Evolutionary conservation across 1,140 invertebrate species (phyloP).

Genomic region (Sminthurinus signatus): DNA sequence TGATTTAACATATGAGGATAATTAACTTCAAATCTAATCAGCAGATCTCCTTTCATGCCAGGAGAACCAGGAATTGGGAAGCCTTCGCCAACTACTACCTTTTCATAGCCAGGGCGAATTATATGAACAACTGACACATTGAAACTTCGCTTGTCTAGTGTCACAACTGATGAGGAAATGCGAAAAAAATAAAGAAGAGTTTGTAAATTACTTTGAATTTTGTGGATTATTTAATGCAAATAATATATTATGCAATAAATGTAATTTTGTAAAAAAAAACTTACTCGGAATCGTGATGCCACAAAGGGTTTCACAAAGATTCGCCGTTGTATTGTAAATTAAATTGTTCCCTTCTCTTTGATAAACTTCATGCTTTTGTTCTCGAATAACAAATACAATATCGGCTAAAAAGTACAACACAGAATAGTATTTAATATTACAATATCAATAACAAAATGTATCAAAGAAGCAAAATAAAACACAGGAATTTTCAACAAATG

Average conservation of each 20-base stretch:
- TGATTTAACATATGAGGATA: constrained; percentile 53
- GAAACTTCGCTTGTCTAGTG: constrained; percentile 60
- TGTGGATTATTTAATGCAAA: no score
- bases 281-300: constrained; percentile 57
- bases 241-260: no score
- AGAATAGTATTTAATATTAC: no score
- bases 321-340: constrained; percentile 53
- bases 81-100: constrained; percentile 56
- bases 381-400: constrained; percentile 75
- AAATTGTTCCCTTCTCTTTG: constrained; percentile 65
- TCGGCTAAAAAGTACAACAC: constrained; percentile 59
- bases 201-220: no score
- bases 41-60: constrained; percentile 50
- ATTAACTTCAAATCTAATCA: constrained; percentile 52
- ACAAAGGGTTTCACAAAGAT: constrained; percentile 58
- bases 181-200: no score
- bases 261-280: no score
- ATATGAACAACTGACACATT: constrained; percentile 63
- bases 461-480: no score
- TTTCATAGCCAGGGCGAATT: constrained; percentile 56
- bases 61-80: constrained; percentile 53
- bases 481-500: no score
- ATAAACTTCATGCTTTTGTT: constrained; percentile 70
- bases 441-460: no score
- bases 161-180: no score